Conservation (phyloP, 2,113 vertebrate species). For the Eulacestoma nigropectus region DNA sequence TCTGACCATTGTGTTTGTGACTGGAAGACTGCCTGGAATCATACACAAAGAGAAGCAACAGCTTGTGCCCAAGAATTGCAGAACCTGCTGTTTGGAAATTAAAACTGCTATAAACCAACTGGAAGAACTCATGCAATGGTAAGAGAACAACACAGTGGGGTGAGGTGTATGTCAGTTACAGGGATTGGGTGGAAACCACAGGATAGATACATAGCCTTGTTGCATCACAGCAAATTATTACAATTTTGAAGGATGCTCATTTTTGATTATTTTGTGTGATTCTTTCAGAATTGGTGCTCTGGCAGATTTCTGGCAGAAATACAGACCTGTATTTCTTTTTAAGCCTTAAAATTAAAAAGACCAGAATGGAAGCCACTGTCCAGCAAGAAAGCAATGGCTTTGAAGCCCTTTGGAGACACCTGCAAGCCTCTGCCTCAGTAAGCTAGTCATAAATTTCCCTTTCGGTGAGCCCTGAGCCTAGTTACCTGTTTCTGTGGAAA, state of each 20-base stretch:
- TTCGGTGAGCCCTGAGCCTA: not conserved
- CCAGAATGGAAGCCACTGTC: slow-evolving; percentile 75
- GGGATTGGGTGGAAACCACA: not conserved
- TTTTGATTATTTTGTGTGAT: not conserved
- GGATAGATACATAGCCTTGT: not conserved
- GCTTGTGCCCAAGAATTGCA: slow-evolving; percentile 72
- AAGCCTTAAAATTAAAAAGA: slow-evolving; percentile 88
- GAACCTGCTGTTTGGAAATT: slow-evolving; percentile 61
- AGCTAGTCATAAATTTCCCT: slow-evolving; percentile 31
- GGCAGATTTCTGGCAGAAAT: not conserved
- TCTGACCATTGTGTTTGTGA: slow-evolving; percentile 66
- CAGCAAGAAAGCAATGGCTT: slow-evolving; percentile 78
- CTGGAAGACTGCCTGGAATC: slow-evolving; percentile 67
- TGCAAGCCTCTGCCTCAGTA: slow-evolving; percentile 72
- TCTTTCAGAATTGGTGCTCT: not conserved
- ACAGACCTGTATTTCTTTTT: not conserved
- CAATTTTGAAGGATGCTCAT: not conserved
- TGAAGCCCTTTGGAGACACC: slow-evolving; percentile 79
- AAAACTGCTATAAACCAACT: slow-evolving; percentile 72
- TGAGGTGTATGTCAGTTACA: not conserved
- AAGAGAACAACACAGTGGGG: not conserved
- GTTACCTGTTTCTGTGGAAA: not conserved
- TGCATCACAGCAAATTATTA: not conserved
- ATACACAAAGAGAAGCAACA: slow-evolving; percentile 69
- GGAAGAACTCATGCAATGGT: slow-evolving; percentile 82